Conservation (phyloP, 1,140 invertebrate genomes). For the Armadillidium nasatum region DNA sequence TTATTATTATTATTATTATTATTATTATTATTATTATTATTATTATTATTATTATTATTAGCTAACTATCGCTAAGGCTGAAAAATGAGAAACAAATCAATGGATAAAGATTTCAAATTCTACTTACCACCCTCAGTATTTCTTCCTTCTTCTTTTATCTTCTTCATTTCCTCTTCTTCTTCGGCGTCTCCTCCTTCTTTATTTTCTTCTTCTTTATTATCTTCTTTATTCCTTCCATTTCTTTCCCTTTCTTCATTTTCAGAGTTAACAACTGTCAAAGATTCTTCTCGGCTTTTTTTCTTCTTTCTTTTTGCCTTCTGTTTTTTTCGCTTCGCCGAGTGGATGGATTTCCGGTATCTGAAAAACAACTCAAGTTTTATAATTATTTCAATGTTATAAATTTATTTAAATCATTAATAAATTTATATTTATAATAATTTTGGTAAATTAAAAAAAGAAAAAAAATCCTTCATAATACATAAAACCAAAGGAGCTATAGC, state of each 20-base stretch:
- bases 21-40: too few species aligned
- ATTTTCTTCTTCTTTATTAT: neutral
- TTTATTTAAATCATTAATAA: too few species aligned
- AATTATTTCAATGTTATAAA: too few species aligned
- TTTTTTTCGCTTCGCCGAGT: conserved; percentile 35
- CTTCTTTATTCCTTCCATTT: neutral
- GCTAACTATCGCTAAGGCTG: too few species aligned
- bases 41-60: neutral
- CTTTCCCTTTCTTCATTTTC: neutral
- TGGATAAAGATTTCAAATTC: neutral
- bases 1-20: too few species aligned
- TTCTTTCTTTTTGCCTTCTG: neutral
- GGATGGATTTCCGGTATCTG: neutral
- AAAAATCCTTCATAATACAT: too few species aligned
- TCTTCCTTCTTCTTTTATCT: neutral
- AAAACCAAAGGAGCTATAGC: too few species aligned
- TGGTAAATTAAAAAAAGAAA: too few species aligned
- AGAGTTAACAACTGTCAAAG: neutral
- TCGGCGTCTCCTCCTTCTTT: neutral
- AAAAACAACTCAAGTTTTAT: neutral
- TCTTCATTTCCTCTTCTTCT: conserved; percentile 2
- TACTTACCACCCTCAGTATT: neutral
- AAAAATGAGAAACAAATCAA: too few species aligned
- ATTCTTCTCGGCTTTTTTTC: neutral
- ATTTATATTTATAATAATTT: too few species aligned